Evolutionary conservation across 2,113 vertebrate species (phyloP), one percentile per base, ranked within the genome.

Genomic region (Lipotes vexillifer): DNA sequence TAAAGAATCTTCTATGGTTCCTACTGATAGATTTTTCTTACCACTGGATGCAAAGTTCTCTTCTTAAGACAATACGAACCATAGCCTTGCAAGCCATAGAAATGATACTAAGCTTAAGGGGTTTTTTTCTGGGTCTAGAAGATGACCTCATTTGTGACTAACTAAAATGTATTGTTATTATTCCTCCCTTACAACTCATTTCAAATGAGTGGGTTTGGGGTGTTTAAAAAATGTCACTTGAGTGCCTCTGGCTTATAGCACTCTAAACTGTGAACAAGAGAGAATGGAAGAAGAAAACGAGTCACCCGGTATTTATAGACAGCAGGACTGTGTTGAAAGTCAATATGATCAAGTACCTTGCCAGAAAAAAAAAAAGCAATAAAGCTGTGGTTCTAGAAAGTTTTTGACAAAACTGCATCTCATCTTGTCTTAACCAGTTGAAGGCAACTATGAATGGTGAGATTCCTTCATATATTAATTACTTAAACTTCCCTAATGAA

Each of bases 371-470:
- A 88, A 61, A 18, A 97, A 97, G 97, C 96, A 98, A 97, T 96
- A 96, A 95, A 97, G 94, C 57, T 89, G 46, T 91, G 59, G 69
- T 89, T 97, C 6, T 11, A 92, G 14, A 5, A 82, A 88, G 36
- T 52, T 83, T 96, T 68, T 74, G 59, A 80, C 96, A 92, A 96
- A 95, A 38, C 68, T 81, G 21, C 31, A 98, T 93, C 71, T 80
- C 89, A 93, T 98, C 98, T 98, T 98, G 98, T 98, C 97, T 95
- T 98, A 98, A 98, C 98, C 98, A 98, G 98, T 97, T 97, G 83
- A 63, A 97, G 97, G 97, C 95, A 98, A 97, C 68, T 98, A 85
- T 98, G 95, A 98, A 96, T 96, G 88, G 36, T 85, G 61, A 98
- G 98, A 99, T 98, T 98, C 97, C 97, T 98, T 89, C 96, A 74